A percentile compares a stretch with the other conserved stretches of the same genome.
Conservation (phyloP, 2,113 vertebrate genomes). For the Casuarius casuarius region DNA sequence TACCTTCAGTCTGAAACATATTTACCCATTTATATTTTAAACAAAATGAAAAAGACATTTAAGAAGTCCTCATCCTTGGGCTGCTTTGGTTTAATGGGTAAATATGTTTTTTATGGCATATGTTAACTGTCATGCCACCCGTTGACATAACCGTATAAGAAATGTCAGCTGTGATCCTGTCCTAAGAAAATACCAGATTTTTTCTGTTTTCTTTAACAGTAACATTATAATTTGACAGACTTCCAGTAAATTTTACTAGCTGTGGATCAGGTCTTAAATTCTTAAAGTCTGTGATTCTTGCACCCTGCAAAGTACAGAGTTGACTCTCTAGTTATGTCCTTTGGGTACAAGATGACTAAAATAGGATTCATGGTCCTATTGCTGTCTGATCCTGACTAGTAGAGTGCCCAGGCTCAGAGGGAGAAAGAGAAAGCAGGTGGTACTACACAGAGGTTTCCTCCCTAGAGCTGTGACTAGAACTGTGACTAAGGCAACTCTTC, state of each 20-base stretch:
- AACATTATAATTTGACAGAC: background rate
- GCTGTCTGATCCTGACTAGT: background rate
- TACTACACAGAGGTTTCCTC: background rate
- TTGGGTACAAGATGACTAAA: background rate
- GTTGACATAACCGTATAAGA: background rate
- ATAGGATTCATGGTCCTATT: background rate
- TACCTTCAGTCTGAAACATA: background rate
- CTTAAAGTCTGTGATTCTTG: background rate
- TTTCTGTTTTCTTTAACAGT: background rate
- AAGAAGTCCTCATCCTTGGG: background rate
- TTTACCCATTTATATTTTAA: background rate
- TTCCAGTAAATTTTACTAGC: background rate
- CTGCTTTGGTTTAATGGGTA: background rate
- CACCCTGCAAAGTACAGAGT: background rate
- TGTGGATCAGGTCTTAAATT: background rate
- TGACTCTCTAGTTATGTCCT: background rate
- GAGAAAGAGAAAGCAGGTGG: background rate
- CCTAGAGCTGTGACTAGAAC: rapidly evolving
- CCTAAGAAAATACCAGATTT: background rate
- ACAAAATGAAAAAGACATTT: background rate
- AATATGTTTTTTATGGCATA: background rate
- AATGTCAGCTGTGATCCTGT: background rate
- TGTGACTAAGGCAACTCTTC: background rate
- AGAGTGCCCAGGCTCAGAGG: background rate
- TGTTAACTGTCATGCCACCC: background rate